Base-by-base conservation (phyloP, 2,113 vertebrate species). In the Plotosus lineatus region DNA sequence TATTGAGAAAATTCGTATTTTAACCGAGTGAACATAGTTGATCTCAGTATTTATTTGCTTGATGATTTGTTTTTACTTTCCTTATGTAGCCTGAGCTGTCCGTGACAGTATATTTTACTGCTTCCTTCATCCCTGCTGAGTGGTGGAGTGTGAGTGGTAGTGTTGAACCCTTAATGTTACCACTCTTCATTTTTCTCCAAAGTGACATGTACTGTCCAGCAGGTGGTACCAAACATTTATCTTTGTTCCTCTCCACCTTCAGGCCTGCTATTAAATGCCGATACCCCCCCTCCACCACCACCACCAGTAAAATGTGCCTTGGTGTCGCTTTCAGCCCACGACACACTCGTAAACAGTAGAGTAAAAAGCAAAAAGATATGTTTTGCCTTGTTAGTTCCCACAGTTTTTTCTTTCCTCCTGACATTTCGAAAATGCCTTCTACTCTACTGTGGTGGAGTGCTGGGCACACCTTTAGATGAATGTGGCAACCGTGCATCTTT, bases 191-290 rank as follows among this genome's bases (percentile, higher is more conserved):
- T 83, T 84, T 81, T 79, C 85, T 84, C 81, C 71, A 84, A 83
- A 79, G 71, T 87, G 85, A 82, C 88, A 86, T 82, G 65, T 60
- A 86, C 42, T 88, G 86, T 90, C 90, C 90, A 91, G 88, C 90
- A 92, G 89, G 87, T 87, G 90, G 90, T 91, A 91, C 90, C 87
- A 90, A 85, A 90, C 86, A 86, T 90, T 90, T 88, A 88, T 88
- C 86, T 90, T 88, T 90, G 76, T 66, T 79, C 71, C 68, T 69
- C 40, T 78, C 63, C 50, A 56, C 51, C 55, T 72, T 77, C 71
- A 60, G 72, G 81, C 78, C 79, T 63, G 77, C 77, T 82, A 81
- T 77, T 79, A 75, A 74, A 74, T 80, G 74, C 75, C 73, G 77
- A 72, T 80, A 36, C 71, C 48, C 68, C 79, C 66, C 68, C 17